Conservation (phyloP, 2,113 vertebrate species). For the Thermophis baileyi region DNA sequence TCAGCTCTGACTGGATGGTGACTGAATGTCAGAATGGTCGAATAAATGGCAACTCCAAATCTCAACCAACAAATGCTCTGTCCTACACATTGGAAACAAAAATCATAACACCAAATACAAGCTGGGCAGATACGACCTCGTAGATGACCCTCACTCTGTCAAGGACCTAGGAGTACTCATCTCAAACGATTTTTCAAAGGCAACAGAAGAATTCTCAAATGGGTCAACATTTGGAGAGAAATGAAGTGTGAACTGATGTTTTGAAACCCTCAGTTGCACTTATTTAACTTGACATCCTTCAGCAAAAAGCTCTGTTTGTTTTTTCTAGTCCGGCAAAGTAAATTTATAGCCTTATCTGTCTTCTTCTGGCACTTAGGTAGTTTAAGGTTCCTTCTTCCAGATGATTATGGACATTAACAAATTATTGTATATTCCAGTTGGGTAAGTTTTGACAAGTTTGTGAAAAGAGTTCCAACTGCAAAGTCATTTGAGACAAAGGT, state of each 20-base stretch:
- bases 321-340: constrained; percentile 39
- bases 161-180: too few relatives aligned
- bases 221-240: constrained; percentile 40
- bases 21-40: too few relatives aligned
- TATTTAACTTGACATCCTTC: constrained; percentile 40
- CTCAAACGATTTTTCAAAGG: too few relatives aligned
- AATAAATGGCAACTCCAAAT: too few relatives aligned
- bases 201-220: constrained; percentile 46
- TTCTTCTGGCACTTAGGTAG: constrained; percentile 58
- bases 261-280: constrained; percentile 38
- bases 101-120: too few relatives aligned
- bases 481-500: background rate
- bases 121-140: too few relatives aligned
- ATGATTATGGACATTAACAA: constrained; percentile 59
- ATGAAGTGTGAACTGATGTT: constrained; percentile 55
- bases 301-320: constrained; percentile 59
- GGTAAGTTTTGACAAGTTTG: constrained; percentile 53
- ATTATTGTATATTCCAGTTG: constrained; percentile 50
- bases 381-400: constrained; percentile 60
- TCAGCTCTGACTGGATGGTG: too few relatives aligned
- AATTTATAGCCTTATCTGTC: constrained; percentile 60
- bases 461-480: constrained; percentile 39
- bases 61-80: too few relatives aligned
- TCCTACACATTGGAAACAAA: too few relatives aligned
- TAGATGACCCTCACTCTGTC: too few relatives aligned